These are phyloP conservation scores for Poicephalus meyeri DNA, from an alignment of 2,113 vertebrate genomes.

Conservation along the genomic window DNA sequence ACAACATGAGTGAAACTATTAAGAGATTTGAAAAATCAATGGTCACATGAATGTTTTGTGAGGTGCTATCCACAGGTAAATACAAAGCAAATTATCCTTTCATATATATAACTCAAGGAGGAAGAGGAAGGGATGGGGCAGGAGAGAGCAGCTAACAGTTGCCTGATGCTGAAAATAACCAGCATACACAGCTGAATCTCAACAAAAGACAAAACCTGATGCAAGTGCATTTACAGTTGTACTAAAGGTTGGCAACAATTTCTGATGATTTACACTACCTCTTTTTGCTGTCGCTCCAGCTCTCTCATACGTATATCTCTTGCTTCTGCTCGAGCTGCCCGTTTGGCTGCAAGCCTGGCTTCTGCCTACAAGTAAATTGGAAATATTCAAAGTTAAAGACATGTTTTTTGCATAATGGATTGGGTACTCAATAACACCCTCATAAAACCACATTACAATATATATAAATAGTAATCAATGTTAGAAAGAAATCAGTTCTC, in stretches of 20 bases:
- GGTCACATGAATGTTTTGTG: background rate
- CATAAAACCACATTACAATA: background rate
- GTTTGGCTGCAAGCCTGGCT: constrained; percentile 94
- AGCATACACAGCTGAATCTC: background rate
- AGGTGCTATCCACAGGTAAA: background rate
- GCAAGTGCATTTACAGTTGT: background rate
- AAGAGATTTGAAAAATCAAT: background rate
- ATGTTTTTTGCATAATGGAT: background rate
- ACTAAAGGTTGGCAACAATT: background rate
- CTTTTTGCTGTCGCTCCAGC: constrained; percentile 94
- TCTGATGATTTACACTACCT: constrained; percentile 76
- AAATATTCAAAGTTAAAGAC: background rate
- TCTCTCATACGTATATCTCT: constrained; percentile 98
- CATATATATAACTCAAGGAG: background rate
- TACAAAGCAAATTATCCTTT: background rate
- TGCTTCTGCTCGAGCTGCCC: constrained; percentile 95
- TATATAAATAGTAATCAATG: no score
- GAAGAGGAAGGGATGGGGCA: background rate
- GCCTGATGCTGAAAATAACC: background rate
- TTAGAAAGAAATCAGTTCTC: background rate
- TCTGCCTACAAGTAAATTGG: constrained; percentile 82
- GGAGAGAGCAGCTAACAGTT: background rate
- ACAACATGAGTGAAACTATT: background rate
- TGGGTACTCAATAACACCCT: background rate
- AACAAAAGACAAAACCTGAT: background rate